phyloP scores from a whole-genome alignment of 2,113 vertebrate species.

The Siphamia tubifer region DNA sequence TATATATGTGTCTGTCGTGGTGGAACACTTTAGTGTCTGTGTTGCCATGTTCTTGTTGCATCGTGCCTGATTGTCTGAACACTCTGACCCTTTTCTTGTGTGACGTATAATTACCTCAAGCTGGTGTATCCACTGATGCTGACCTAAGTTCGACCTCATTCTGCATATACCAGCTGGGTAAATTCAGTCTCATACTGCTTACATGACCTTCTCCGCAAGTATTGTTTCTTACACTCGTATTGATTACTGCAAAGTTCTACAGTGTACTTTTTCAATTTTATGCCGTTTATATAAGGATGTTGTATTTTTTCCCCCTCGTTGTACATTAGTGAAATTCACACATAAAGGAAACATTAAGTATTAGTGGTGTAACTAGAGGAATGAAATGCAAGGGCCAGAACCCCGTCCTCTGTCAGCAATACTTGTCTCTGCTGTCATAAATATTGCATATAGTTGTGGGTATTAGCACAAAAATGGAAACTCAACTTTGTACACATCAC shows the following conservation, averaged over 20 bases:
- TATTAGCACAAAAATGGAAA: neutral
- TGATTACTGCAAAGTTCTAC: no score
- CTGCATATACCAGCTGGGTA: neutral
- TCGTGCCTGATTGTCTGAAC: conserved; percentile 28
- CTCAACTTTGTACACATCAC: neutral
- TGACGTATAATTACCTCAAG: conserved; percentile 49
- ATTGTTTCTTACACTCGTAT: neutral
- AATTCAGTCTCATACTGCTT: neutral
- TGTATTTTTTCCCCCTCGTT: no score
- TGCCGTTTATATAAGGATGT: no score
- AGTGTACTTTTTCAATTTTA: no score
- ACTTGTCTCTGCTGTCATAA: neutral
- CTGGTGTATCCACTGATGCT: neutral
- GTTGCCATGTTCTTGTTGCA: conserved; percentile 4
- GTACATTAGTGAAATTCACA: no score
- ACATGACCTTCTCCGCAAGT: neutral
- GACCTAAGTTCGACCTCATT: neutral
- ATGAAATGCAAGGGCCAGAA: no score
- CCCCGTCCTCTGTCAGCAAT: no score
- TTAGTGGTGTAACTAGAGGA: no score
- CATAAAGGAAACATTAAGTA: no score
- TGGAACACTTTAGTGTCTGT: conserved; percentile 8
- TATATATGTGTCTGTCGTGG: conserved; percentile 40
- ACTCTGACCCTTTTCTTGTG: conserved; percentile 15
- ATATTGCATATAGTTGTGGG: neutral